Percentiles rank a stretch among this genome's conserved stretches.
Conservation (phyloP, 2,113 vertebrate species). For the Brachyistius frenatus region DNA sequence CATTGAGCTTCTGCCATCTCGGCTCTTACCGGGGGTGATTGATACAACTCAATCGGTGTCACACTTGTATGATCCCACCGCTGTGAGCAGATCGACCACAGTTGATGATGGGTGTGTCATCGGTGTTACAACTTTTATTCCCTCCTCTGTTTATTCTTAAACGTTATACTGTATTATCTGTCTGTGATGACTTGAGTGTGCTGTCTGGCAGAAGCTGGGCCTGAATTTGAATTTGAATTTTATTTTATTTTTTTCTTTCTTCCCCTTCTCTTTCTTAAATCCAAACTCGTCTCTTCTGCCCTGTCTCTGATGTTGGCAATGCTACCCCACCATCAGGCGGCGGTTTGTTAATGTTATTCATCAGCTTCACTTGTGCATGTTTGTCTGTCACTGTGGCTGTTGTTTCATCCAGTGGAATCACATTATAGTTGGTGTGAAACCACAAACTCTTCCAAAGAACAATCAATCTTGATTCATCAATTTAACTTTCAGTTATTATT, state of each 20-base stretch:
- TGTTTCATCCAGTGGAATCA: slow-evolving; percentile 36
- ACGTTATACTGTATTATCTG: slow-evolving; percentile 64
- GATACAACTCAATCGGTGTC: background rate
- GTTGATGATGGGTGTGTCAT: background rate
- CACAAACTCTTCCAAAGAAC: slow-evolving; percentile 23
- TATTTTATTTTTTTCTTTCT: slow-evolving; percentile 72
- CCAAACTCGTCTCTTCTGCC: slow-evolving; percentile 68
- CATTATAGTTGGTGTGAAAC: slow-evolving; percentile 32
- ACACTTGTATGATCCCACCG: background rate
- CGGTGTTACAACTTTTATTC: background rate
- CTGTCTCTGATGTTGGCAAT: slow-evolving; percentile 86
- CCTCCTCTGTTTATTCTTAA: slow-evolving; percentile 36
- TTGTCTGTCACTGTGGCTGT: slow-evolving; percentile 54
- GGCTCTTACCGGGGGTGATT: background rate
- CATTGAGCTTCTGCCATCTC: background rate
- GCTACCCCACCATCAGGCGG: slow-evolving; percentile 88
- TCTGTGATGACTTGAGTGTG: slow-evolving; percentile 51
- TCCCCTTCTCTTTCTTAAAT: slow-evolving; percentile 72
- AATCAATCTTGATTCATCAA: slow-evolving; percentile 27
- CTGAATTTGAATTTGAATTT: slow-evolving; percentile 69
- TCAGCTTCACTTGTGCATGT: slow-evolving; percentile 81
- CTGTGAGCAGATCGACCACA: background rate
- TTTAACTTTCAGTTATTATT: background rate
- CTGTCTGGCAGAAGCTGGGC: slow-evolving; percentile 50
- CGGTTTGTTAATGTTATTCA: slow-evolving; percentile 91